phyloP scores from a whole-genome alignment of 2,113 vertebrate genomes.

The cat (Felis catus) region DNA sequence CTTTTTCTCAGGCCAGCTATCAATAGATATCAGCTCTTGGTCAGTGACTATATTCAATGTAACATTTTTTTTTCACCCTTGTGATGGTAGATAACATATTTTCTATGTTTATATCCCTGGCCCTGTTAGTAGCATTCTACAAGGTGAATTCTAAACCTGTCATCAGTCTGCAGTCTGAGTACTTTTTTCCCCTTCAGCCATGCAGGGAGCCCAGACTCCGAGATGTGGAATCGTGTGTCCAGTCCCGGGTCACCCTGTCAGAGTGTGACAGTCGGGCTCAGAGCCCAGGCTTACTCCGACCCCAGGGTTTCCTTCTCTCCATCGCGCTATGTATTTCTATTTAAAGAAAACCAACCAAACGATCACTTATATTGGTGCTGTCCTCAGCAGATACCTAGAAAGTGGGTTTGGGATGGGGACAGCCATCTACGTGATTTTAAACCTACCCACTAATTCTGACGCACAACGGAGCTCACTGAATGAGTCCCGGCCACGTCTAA shows the following conservation, averaged over 20 bases:
- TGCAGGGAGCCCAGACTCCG: background rate
- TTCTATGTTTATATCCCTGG: background rate
- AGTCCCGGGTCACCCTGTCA: background rate
- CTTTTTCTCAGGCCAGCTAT: background rate
- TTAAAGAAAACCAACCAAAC: background rate
- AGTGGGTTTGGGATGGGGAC: background rate
- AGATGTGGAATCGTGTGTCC: background rate
- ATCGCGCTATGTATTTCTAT: background rate
- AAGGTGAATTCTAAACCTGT: background rate
- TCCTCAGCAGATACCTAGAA: background rate
- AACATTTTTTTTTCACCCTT: background rate
- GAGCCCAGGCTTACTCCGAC: background rate
- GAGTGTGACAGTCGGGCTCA: background rate
- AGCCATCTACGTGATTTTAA: background rate
- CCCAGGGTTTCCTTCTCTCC: background rate
- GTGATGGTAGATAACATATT: background rate
- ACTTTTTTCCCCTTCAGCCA: background rate
- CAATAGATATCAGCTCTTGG: too few species aligned
- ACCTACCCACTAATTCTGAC: background rate
- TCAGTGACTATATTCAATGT: background rate
- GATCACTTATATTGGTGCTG: background rate
- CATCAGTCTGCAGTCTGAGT: background rate
- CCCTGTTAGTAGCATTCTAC: background rate
- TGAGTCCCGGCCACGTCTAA: rapidly evolving
- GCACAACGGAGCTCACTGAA: rapidly evolving